Conservation (phyloP, 1,140 invertebrate species). For the Heterodera schachtii region DNA sequence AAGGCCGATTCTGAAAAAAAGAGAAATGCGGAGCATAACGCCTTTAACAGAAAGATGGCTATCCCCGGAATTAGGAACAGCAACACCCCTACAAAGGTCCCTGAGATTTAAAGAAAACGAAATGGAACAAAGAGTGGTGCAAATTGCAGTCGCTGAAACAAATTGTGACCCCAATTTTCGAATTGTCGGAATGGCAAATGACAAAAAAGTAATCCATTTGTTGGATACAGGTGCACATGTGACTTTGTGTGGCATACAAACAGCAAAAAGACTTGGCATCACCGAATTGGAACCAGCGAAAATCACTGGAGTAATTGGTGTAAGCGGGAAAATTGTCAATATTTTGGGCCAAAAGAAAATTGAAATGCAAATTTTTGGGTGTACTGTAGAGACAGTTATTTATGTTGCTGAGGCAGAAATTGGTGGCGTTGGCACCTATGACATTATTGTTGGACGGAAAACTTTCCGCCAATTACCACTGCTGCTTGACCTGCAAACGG, state of each 20-base stretch:
- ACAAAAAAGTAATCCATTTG: not conserved
- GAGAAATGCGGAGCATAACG: not conserved
- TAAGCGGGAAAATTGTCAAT: constrained; percentile 7
- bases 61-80: not conserved
- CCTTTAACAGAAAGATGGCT: constrained; percentile 6
- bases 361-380: not conserved
- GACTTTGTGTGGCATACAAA: not conserved
- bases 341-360: not conserved
- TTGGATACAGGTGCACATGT: constrained; percentile 2
- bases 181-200: not conserved
- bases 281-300: not conserved
- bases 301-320: not conserved
- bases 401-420: not conserved
- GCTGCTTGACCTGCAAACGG: not conserved
- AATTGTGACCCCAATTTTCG: not conserved
- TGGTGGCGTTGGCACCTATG: not conserved
- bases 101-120: not conserved
- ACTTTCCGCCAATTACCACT: not conserved
- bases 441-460: constrained; percentile 6
- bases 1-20: not conserved
- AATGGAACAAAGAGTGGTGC: not conserved
- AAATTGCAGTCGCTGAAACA: not conserved
- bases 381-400: not conserved
- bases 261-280: not conserved
- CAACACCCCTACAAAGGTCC: not conserved